Percentiles rank a stretch among this genome's conserved stretches.
Conservation (phyloP, 2,888 invertebrate genomes). For the Trissolcus brochymenae region DNA sequence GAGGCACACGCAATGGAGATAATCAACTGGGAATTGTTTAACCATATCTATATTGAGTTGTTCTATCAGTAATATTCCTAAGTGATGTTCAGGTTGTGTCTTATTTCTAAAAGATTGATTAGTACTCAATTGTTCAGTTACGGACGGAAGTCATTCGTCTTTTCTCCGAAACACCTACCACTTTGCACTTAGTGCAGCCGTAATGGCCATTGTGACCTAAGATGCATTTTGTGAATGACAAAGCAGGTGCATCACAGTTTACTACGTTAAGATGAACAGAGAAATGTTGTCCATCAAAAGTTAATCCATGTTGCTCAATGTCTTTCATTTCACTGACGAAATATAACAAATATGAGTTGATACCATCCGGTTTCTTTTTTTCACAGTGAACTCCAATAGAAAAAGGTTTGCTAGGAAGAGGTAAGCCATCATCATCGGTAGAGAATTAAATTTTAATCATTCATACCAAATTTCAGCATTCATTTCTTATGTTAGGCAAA, state of each 20-base stretch:
- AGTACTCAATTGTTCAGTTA: not conserved
- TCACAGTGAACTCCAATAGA: not conserved
- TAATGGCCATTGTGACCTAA: not conserved
- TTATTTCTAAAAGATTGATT: constrained; percentile 9
- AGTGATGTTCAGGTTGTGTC: constrained; percentile 9
- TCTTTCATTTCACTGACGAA: not conserved
- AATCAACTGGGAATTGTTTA: not conserved
- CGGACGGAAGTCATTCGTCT: not conserved
- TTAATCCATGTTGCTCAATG: not conserved
- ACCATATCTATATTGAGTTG: constrained; percentile 14
- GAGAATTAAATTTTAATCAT: too few relatives aligned
- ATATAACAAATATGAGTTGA: not conserved
- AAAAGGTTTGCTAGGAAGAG: not conserved
- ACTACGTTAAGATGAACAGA: not conserved
- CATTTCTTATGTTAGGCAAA: too few relatives aligned
- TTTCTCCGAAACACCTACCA: not conserved
- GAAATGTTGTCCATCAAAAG: not conserved
- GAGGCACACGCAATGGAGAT: constrained; percentile 5
- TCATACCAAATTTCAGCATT: too few relatives aligned
- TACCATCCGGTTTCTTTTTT: not conserved
- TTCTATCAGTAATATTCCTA: constrained; percentile 6
- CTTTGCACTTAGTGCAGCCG: not conserved
- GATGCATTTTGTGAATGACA: not conserved
- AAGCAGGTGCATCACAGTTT: not conserved
- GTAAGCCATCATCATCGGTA: too few relatives aligned